Base-by-base conservation (phyloP, 2,888 invertebrate genomes). In the Drosophila quinaria region DNA sequence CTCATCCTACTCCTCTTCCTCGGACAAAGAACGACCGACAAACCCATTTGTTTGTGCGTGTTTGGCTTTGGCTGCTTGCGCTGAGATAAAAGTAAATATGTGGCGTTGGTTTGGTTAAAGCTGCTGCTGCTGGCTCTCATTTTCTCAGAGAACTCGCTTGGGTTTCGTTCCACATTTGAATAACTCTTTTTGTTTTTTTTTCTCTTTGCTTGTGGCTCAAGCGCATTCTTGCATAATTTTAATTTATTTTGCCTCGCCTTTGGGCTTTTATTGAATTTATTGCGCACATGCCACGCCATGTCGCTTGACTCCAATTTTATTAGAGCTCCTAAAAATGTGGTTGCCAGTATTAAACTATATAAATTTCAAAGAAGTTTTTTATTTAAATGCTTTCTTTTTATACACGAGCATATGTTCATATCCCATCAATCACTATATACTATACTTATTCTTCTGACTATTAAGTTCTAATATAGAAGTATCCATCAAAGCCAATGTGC, bases 1-100 rank as follows among this genome's bases (percentile, higher is more conserved):
- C 52, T 29, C 74, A n/a, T n/a, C n/a, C n/a, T n/a, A n/a, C n/a
- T n/a, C 33, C 19, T 50, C 31, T 19, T 50, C 51, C 52, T 29
- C 74, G 39, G 51, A 56, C 44, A 47, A 49, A 29, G 39, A 49
- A 5, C 50, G 51, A 70, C 78, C 65, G 78, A 65, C 78, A 58
- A 74, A 63, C 69, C 82, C 86, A 80, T 82, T 85, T 85, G 81
- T 80, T 85, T 82, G 85, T 80, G 86, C 87, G 78, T 76, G 67
- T 74, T 81, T 81, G 84, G 84, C 77, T 77, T 78, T 78, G 83
- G 73, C 86, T 86, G 86, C 87, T 78, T 73, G 64, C 61, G 58
- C 66, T 62, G 74, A 87, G 86, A 87, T 87, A 87, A 87, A 87
- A 88, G 87, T 87, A 87, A 87, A 88, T 87, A 87, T 87, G 87